Conservation (phyloP, 2,113 vertebrate species). For the Okapia johnstoni region DNA sequence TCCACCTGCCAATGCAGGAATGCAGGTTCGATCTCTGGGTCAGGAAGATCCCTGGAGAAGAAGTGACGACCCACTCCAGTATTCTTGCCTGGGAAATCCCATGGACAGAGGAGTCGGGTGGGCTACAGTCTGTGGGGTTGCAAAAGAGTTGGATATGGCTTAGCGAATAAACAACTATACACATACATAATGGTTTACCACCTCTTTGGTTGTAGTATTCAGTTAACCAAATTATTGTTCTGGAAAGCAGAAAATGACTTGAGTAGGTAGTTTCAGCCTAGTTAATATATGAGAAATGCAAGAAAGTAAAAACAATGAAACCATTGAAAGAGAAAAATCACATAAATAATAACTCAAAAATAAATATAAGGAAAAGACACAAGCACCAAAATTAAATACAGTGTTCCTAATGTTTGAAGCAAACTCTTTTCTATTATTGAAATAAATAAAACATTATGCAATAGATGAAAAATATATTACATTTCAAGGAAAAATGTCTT, state of each 20-base stretch:
- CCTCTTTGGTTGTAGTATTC: not conserved
- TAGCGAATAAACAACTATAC: not conserved
- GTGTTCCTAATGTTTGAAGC: not conserved
- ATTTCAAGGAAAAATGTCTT: slow-evolving; percentile 1
- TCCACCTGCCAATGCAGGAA: not conserved
- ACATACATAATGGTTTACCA: not conserved
- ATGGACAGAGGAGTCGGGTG: not conserved
- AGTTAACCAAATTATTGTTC: not conserved
- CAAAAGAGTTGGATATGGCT: not conserved
- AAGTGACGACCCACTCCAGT: not conserved
- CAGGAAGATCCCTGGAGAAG: not conserved
- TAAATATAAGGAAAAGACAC: not conserved
- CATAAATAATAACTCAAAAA: not conserved
- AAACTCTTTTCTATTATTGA: not conserved
- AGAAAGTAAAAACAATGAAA: not conserved
- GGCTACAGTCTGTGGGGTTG: not conserved
- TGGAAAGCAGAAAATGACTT: not conserved
- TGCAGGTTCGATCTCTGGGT: not conserved
- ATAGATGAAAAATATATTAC: not conserved
- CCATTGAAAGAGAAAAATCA: not conserved
- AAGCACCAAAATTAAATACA: not conserved
- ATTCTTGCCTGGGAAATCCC: not conserved
- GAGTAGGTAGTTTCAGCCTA: not conserved
- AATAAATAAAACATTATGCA: not conserved
- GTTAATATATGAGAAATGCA: not conserved